Evolutionary conservation across 1,140 invertebrate species (phyloP).

Genomic region (Brachionus calyciflorus): DNA sequence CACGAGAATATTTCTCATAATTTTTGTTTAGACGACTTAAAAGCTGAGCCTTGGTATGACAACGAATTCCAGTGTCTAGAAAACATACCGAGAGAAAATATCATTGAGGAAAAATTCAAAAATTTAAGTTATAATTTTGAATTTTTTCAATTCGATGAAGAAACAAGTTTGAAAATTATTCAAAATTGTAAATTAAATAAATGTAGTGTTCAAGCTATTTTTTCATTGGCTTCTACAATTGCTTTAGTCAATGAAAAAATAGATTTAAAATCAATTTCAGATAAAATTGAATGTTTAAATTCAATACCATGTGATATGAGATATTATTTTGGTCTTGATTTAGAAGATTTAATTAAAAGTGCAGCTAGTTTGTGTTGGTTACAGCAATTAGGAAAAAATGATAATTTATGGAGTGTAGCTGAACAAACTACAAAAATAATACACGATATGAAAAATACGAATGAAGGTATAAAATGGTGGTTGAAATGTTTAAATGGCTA

Average conservation of each 20-base stretch:
- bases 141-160: constrained; percentile 21
- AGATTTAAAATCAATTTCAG: not conserved
- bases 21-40: not conserved
- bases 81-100: not conserved
- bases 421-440: too few relatives aligned
- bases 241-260: constrained; percentile 15
- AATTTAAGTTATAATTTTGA: constrained; percentile 26
- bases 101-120: constrained; percentile 14
- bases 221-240: not conserved
- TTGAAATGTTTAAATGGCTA: too few relatives aligned
- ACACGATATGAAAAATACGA: too few relatives aligned
- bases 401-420: too few relatives aligned
- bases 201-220: constrained; percentile 10
- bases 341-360: too few relatives aligned
- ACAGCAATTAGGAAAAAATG: too few relatives aligned
- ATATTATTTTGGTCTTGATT: too few relatives aligned
- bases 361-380: too few relatives aligned
- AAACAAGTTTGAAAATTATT: not conserved
- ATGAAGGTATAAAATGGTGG: too few relatives aligned
- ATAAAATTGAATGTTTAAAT: not conserved
- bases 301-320: constrained; percentile 9
- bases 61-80: not conserved
- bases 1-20: not conserved
- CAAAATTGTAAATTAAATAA: constrained; percentile 27
- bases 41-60: not conserved